These are phyloP conservation scores for Mesoligia furuncula DNA, from an alignment of 2,888 invertebrate genomes.

Conservation along the genomic window DNA sequence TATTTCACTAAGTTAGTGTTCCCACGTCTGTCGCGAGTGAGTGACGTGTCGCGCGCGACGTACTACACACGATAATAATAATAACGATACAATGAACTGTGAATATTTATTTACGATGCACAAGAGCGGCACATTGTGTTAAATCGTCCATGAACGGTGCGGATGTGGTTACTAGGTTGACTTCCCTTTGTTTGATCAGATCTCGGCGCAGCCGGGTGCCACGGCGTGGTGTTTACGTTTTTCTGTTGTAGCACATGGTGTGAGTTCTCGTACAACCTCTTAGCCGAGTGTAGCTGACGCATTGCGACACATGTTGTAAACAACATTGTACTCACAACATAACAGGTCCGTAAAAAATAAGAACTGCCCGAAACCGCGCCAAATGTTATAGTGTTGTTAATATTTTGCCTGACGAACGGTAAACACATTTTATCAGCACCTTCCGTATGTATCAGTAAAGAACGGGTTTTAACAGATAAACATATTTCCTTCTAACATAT, in stretches of 20 bases:
- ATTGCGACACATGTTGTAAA: slow-evolving; percentile 81
- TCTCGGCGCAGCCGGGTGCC: slow-evolving; percentile 67
- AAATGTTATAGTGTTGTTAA: slow-evolving; percentile 32
- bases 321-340: slow-evolving; percentile 67
- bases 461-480: slow-evolving; percentile 54
- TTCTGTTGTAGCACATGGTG: slow-evolving; percentile 75
- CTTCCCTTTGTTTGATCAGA: slow-evolving; percentile 66
- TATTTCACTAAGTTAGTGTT: slow-evolving; percentile 83
- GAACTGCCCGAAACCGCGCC: slow-evolving; percentile 28
- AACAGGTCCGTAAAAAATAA: slow-evolving; percentile 34
- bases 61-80: slow-evolving; percentile 68
- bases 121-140: slow-evolving; percentile 71
- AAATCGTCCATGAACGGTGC: slow-evolving; percentile 68
- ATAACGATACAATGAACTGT: slow-evolving; percentile 77
- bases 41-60: slow-evolving; percentile 78
- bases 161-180: slow-evolving; percentile 62
- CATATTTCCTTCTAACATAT: slow-evolving; percentile 20
- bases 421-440: slow-evolving; percentile 36
- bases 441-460: slow-evolving; percentile 31
- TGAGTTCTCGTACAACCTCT: slow-evolving; percentile 68
- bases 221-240: slow-evolving; percentile 79
- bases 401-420: slow-evolving; percentile 31
- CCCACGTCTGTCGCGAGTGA: slow-evolving; percentile 79
- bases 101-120: slow-evolving; percentile 74
- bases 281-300: slow-evolving; percentile 71